Evolutionary conservation across 2,113 vertebrate species (phyloP).

Genomic region (Alethe diademata): DNA sequence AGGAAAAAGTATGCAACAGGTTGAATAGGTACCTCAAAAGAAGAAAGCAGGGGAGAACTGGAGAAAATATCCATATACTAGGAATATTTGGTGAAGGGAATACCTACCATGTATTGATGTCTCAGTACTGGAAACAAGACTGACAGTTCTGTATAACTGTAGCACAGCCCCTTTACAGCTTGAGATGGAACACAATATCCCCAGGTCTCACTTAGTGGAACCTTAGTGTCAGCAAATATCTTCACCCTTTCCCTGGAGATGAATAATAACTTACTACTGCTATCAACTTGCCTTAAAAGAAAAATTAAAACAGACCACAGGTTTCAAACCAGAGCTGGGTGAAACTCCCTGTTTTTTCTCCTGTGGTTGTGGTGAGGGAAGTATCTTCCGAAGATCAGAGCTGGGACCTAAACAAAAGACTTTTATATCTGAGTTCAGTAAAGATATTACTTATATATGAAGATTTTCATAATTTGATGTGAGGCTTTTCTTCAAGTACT

Average conservation of each 20-base stretch:
- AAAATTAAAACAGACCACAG: not conserved
- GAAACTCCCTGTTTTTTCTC: not conserved
- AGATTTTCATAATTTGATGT: not conserved
- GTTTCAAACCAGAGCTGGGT: not conserved
- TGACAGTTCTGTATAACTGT: not conserved
- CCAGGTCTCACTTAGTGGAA: not conserved
- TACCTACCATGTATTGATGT: rapidly evolving
- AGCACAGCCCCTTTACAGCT: not conserved
- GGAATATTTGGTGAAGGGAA: not conserved
- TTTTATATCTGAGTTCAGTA: not conserved
- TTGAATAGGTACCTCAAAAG: not conserved
- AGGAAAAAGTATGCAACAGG: not conserved
- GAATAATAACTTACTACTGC: not conserved
- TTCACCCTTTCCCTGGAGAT: not conserved
- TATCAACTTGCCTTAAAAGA: not conserved
- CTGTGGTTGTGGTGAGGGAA: not conserved
- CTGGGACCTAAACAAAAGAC: not conserved
- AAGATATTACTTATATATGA: not conserved
- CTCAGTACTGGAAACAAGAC: not conserved
- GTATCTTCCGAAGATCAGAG: not conserved
- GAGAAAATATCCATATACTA: not conserved
- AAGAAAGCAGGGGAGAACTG: not conserved
- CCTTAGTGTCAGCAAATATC: not conserved
- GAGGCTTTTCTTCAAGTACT: not conserved
- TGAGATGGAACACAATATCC: not conserved